Evolutionary conservation across 2,888 invertebrate genomes (phyloP).

Genomic region (Odontocerum albicorne): DNA sequence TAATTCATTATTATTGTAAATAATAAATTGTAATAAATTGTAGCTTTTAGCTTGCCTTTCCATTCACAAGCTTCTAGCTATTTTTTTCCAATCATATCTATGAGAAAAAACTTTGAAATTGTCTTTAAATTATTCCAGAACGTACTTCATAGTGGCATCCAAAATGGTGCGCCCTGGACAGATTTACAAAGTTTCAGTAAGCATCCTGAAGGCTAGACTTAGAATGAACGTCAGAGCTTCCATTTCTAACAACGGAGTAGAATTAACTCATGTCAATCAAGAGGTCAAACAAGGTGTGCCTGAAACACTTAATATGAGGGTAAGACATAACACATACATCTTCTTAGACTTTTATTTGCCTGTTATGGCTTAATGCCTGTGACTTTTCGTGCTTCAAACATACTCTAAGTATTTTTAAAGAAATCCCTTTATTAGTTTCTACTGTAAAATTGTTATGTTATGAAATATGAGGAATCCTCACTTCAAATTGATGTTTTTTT

Average conservation of each 20-base stretch:
- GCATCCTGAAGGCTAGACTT: slow-evolving; percentile 75
- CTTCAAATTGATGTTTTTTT: no score
- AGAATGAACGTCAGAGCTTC: slow-evolving; percentile 86
- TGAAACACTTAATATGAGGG: slow-evolving; percentile 87
- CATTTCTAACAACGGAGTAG: slow-evolving; percentile 87
- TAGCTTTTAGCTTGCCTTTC: no score
- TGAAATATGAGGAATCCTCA: no score
- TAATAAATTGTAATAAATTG: no score
- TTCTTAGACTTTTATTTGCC: no score
- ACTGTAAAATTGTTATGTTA: no score
- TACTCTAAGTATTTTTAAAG: no score
- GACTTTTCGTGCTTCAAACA: no score
- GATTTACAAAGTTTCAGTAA: slow-evolving; percentile 85
- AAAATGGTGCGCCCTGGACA: slow-evolving; percentile 89
- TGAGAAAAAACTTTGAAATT: not conserved
- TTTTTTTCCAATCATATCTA: not conserved
- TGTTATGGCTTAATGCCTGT: no score
- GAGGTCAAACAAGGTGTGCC: slow-evolving; percentile 84
- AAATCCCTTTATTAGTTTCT: no score
- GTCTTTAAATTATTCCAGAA: slow-evolving; percentile 62
- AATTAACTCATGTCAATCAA: slow-evolving; percentile 80
- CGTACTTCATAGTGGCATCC: slow-evolving; percentile 91
- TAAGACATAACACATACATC: no score
- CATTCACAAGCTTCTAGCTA: not conserved
- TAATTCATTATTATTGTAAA: no score